Percentiles rank a stretch among this genome's conserved stretches.
Conservation (phyloP, 2,797 vertebrate genomes). For the Lophotriccus pileatus region DNA sequence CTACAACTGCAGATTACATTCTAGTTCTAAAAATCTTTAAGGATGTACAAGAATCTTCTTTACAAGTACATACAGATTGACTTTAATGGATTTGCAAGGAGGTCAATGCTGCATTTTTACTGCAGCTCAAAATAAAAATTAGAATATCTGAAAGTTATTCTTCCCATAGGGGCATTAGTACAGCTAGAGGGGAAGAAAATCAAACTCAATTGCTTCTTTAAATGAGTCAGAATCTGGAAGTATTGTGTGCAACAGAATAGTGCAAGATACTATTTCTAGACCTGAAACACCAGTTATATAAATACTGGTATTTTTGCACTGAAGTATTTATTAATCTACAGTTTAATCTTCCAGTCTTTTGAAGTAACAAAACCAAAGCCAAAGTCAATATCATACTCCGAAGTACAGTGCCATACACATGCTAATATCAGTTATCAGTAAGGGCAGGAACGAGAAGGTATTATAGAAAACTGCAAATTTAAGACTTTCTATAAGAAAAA, state of each 20-base stretch:
- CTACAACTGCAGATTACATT: accelerated
- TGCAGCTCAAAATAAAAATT: background rate
- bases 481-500: background rate
- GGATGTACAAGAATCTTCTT: background rate
- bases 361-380: background rate
- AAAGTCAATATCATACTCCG: background rate
- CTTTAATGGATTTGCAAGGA: background rate
- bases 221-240: background rate
- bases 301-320: background rate
- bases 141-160: background rate
- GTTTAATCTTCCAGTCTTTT: background rate
- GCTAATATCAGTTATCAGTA: background rate
- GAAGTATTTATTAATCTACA: background rate
- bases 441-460: background rate
- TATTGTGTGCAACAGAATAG: background rate
- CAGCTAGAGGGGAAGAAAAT: background rate
- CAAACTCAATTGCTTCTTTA: background rate
- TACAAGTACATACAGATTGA: background rate
- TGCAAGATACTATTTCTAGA: background rate
- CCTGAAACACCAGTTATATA: background rate
- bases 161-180: background rate
- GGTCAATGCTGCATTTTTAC: background rate
- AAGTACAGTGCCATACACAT: background rate
- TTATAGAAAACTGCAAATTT: background rate
- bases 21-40: background rate